Conservation (phyloP, 2,797 vertebrate genomes). For the Argentina silus region DNA sequence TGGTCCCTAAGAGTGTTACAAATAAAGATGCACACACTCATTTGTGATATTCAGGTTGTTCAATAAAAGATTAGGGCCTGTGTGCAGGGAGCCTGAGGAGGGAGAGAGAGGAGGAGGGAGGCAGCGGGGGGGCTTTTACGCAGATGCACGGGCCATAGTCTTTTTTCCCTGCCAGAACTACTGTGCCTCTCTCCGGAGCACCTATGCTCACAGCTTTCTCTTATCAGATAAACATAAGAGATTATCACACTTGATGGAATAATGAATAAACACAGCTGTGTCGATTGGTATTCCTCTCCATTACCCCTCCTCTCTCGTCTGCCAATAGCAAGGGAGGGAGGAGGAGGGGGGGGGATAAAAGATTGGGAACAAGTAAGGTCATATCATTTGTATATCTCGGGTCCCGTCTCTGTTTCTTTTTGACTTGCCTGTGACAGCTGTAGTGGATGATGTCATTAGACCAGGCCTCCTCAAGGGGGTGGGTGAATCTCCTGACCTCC, state of each 20-base stretch:
- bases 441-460: constrained; percentile 38
- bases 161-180: constrained; percentile 51
- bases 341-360: constrained; percentile 63
- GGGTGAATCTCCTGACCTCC: constrained; percentile 34
- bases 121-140: constrained; percentile 16
- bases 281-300: constrained; percentile 50
- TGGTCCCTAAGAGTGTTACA: constrained; percentile 78
- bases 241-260: constrained; percentile 59
- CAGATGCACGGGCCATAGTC: constrained; percentile 25
- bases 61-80: constrained; percentile 70
- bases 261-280: constrained; percentile 64
- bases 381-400: constrained; percentile 38
- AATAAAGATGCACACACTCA: constrained; percentile 78
- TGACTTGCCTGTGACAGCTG: constrained; percentile 36
- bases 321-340: constrained; percentile 28
- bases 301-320: constrained; percentile 28
- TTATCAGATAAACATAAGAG: constrained; percentile 59
- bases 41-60: constrained; percentile 76
- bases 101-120: constrained; percentile 10
- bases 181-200: constrained; percentile 35
- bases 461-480: constrained; percentile 22
- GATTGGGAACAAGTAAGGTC: constrained; percentile 26
- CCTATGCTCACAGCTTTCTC: constrained; percentile 45
- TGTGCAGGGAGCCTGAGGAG: constrained; percentile 25
- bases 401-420: constrained; percentile 13